Percentiles rank a stretch among this genome's conserved stretches.
Conservation (phyloP, 1,140 invertebrate genomes). For the Leptinotarsa texana region DNA sequence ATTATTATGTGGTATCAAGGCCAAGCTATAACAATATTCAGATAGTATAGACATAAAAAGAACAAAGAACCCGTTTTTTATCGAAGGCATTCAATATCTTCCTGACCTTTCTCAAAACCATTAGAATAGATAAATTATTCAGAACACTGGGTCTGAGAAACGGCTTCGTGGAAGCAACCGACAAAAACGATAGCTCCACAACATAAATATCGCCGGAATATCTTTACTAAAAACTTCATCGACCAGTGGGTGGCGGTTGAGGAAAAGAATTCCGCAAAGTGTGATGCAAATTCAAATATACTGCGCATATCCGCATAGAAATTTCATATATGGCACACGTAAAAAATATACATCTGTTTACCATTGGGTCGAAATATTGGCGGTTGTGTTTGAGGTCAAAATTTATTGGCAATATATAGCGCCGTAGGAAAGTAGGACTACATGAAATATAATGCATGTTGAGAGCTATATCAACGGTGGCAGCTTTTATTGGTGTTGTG, state of each 20-base stretch:
- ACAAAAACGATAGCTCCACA: not conserved
- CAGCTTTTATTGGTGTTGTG: no score
- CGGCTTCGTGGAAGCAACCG: not conserved
- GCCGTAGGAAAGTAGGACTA: no score
- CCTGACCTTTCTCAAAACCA: not conserved
- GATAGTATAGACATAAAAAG: no score
- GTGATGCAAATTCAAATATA: conserved; percentile 4
- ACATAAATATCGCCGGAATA: not conserved
- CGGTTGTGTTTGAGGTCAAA: no score
- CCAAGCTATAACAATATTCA: no score
- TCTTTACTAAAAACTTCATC: not conserved
- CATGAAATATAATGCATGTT: no score
- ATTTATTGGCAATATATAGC: no score
- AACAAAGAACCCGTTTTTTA: no score
- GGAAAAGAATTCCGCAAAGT: not conserved
- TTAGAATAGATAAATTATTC: not conserved
- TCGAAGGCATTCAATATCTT: not conserved
- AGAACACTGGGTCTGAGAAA: not conserved
- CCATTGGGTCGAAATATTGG: no score
- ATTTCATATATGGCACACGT: not conserved
- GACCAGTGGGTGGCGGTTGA: not conserved
- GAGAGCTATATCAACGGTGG: no score
- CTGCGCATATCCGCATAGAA: not conserved
- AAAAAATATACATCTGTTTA: no score
- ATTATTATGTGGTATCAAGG: no score